Evolutionary conservation across 2,888 invertebrate genomes (phyloP).

Genomic region (Clunio marinus): DNA sequence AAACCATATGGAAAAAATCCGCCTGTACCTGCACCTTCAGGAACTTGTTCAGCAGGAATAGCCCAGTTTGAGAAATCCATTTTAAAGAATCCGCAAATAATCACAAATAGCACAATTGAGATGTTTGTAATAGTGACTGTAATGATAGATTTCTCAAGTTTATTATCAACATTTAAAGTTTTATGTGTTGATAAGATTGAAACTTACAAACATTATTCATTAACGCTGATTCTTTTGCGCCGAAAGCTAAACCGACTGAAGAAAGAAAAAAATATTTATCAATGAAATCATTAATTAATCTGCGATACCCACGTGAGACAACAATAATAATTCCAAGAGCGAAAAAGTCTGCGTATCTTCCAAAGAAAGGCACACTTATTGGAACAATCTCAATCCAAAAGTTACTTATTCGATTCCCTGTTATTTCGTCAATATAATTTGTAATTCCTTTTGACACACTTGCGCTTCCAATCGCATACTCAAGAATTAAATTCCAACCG

Average conservation of each 20-base stretch:
- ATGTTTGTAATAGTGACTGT: slow-evolving; percentile 86
- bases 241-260: slow-evolving; percentile 63
- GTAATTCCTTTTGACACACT: slow-evolving; percentile 79
- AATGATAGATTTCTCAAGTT: no score
- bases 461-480: slow-evolving; percentile 81
- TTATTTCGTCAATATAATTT: slow-evolving; percentile 69
- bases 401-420: slow-evolving; percentile 61
- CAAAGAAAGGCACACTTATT: slow-evolving; percentile 61
- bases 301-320: slow-evolving; percentile 64
- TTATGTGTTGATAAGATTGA: no score
- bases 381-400: slow-evolving; percentile 62
- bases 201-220: slow-evolving; percentile 90
- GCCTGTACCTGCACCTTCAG: slow-evolving; percentile 48
- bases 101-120: slow-evolving; percentile 71
- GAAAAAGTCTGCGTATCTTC: slow-evolving; percentile 71
- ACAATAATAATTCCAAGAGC: slow-evolving; percentile 67
- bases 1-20: slow-evolving; percentile 13
- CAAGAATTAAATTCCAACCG: slow-evolving; percentile 90
- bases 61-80: slow-evolving; percentile 78
- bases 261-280: background rate
- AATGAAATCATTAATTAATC: background rate
- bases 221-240: slow-evolving; percentile 76
- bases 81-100: slow-evolving; percentile 78
- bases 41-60: slow-evolving; percentile 60
- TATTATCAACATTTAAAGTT: no score